A percentile compares a stretch with the other conserved stretches of the same genome.
phyloP scores from a whole-genome alignment of 1,140 invertebrate genomes.

The Drosophila novamexicana region DNA sequence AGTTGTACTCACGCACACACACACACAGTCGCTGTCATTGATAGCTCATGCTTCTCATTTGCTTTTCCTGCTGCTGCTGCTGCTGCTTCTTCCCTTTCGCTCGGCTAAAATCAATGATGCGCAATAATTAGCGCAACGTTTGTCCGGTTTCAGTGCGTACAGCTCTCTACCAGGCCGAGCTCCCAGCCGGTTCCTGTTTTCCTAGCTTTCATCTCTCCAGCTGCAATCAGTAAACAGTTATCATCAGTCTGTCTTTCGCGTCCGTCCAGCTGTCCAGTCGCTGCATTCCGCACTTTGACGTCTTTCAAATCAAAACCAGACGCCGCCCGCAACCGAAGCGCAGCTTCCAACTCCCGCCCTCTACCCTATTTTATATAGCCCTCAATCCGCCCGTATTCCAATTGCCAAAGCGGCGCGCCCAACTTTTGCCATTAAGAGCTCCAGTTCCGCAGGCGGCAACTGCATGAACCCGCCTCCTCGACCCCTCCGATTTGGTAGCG shows the following conservation, averaged over 20 bases:
- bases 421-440: constrained; percentile 51
- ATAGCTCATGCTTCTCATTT: constrained; percentile 37
- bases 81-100: constrained; percentile 6
- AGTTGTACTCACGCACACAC: background rate
- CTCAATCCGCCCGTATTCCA: constrained; percentile 23
- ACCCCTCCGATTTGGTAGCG: background rate
- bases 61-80: background rate
- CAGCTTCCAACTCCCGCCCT: background rate
- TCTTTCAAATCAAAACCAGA: constrained; percentile 53
- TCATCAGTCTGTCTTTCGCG: constrained; percentile 1
- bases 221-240: constrained; percentile 16
- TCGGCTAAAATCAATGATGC: constrained; percentile 65
- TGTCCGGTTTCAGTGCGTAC: constrained; percentile 20
- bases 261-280: background rate
- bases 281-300: constrained; percentile 47
- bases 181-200: no score
- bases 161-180: background rate
- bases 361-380: background rate
- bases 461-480: background rate
- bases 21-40: constrained; percentile 61
- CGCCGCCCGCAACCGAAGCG: constrained; percentile 20
- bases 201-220: no score
- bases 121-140: constrained; percentile 76
- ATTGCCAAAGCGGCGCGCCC: constrained; percentile 31
- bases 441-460: constrained; percentile 38